phyloP scores from a whole-genome alignment of 2,113 vertebrate genomes.

The Oryzias woworae region DNA sequence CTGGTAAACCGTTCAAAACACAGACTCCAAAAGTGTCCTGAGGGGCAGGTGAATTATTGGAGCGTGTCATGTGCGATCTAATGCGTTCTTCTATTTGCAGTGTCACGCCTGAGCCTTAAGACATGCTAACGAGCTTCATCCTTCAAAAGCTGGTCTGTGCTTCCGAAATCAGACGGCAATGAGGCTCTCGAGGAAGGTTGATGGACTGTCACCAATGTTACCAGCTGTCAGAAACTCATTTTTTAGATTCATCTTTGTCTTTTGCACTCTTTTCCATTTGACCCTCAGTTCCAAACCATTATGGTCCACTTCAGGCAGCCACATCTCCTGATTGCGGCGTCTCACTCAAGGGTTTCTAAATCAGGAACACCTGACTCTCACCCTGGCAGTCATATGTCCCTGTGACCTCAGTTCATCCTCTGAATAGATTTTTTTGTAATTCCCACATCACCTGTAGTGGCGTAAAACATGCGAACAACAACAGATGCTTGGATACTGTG shows the following conservation, averaged over 20 bases:
- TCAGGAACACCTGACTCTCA: conserved; percentile 53
- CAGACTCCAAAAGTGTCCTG: no score
- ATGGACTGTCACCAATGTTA: not conserved
- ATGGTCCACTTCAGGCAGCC: conserved; percentile 44
- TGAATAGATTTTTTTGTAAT: not conserved
- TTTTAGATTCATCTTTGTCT: not conserved
- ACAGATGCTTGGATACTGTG: conserved; percentile 55
- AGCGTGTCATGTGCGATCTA: conserved; percentile 37
- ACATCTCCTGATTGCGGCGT: conserved; percentile 18
- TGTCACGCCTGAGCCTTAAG: conserved; percentile 69
- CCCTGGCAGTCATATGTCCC: conserved; percentile 48
- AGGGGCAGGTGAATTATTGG: conserved; percentile 53
- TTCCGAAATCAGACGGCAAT: conserved; percentile 59
- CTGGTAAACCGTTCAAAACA: no score
- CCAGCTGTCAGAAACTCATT: conserved; percentile 3
- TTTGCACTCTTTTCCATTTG: conserved; percentile 17
- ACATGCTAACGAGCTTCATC: conserved; percentile 66
- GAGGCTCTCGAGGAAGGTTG: conserved; percentile 32
- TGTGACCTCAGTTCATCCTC: conserved; percentile 57
- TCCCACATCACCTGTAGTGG: conserved; percentile 36
- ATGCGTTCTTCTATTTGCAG: conserved; percentile 71
- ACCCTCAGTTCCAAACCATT: conserved; percentile 19
- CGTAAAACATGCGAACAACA: conserved; percentile 35
- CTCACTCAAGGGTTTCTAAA: conserved; percentile 65
- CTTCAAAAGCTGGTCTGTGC: conserved; percentile 64